Evolutionary conservation across 1,140 invertebrate genomes (phyloP).

Genomic region (Ceratitis capitata): DNA sequence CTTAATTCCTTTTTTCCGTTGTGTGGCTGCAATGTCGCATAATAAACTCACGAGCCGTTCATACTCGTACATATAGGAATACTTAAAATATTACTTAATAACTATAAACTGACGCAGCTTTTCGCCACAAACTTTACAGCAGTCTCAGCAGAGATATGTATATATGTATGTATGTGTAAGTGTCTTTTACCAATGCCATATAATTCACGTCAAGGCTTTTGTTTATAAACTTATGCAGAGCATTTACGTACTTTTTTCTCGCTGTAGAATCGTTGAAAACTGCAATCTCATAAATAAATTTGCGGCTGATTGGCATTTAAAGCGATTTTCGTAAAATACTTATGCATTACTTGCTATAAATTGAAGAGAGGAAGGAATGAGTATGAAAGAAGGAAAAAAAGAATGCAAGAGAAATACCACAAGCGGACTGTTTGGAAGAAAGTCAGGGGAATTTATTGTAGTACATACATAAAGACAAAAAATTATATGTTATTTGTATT

Average conservation of each 20-base stretch:
- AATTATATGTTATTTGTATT: too few species aligned
- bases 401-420: not conserved
- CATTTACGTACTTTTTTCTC: not conserved
- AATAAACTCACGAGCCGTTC: accelerated
- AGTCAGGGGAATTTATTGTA: too few species aligned
- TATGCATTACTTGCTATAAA: not conserved
- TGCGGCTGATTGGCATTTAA: constrained; percentile 23
- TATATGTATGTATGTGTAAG: not conserved
- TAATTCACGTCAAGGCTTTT: constrained; percentile 6
- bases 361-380: not conserved
- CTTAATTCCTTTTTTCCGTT: too few species aligned
- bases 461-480: too few species aligned
- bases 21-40: not conserved
- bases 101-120: not conserved
- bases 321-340: not conserved
- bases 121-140: not conserved
- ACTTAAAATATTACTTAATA: not conserved
- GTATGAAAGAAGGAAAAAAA: not conserved
- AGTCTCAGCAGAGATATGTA: not conserved
- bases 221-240: constrained; percentile 1
- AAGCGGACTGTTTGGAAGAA: not conserved
- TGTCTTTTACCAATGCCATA: not conserved
- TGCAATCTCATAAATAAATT: constrained; percentile 38
- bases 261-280: constrained; percentile 20
- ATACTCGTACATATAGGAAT: not conserved